Evolutionary conservation across 2,113 vertebrate genomes (phyloP).

Genomic region (Pachyramphus minor): DNA sequence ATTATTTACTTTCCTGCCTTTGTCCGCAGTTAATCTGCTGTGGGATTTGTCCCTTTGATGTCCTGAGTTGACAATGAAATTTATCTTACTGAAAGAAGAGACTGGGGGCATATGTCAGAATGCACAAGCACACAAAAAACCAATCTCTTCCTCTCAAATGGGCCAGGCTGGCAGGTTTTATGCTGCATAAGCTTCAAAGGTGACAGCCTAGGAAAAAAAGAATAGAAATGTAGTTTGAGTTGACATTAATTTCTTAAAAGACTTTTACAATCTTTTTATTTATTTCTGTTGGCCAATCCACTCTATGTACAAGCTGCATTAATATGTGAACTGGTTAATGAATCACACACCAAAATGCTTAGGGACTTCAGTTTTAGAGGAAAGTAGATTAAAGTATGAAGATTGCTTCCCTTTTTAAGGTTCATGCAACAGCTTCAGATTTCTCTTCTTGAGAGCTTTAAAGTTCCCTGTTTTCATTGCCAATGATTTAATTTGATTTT

Average conservation of each 20-base stretch:
- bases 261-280: neutral
- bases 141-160: neutral
- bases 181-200: neutral
- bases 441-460: neutral
- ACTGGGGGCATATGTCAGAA: neutral
- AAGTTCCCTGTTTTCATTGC: neutral
- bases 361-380: neutral
- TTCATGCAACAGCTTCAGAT: neutral
- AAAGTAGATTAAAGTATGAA: neutral
- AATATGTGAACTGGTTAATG: neutral
- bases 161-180: neutral
- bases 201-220: neutral
- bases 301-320: neutral
- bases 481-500: neutral
- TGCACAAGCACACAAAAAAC: neutral
- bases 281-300: neutral
- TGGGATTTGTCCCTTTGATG: neutral
- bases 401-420: neutral
- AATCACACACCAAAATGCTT: neutral
- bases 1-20: neutral
- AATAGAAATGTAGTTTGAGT: neutral
- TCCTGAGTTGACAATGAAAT: neutral
- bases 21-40: neutral
- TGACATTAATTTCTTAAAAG: neutral
- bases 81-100: neutral